These are phyloP conservation scores for Oasisia sp. DNA, from an alignment of 2,888 invertebrate genomes.

Conservation along the genomic window DNA sequence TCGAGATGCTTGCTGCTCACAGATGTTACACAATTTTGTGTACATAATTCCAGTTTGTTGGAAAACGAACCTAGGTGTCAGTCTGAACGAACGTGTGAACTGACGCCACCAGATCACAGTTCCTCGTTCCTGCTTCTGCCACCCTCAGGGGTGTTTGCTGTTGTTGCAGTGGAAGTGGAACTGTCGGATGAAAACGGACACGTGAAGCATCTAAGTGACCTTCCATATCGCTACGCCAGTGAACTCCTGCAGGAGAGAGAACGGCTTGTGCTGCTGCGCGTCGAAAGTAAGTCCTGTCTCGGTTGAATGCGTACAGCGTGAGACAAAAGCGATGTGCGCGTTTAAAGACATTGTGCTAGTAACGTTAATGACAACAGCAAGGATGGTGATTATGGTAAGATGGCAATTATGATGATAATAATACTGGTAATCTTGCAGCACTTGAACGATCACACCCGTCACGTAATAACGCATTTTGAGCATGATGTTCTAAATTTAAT, in stretches of 20 bases:
- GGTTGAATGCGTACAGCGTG: not conserved
- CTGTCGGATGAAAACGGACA: conserved; percentile 50
- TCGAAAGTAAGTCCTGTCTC: conserved; percentile 44
- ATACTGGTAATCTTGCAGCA: not conserved
- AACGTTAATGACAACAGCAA: not conserved
- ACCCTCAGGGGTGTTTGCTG: not conserved
- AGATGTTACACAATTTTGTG: no score
- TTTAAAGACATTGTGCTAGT: not conserved
- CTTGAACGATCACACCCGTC: no score
- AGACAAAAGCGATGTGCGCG: not conserved
- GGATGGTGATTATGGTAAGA: not conserved
- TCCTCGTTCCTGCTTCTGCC: not conserved
- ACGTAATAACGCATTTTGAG: no score
- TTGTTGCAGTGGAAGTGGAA: conserved; percentile 46
- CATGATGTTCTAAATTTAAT: no score
- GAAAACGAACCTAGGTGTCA: no score
- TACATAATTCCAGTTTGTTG: no score
- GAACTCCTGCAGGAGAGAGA: conserved; percentile 49
- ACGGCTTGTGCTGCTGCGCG: conserved; percentile 45
- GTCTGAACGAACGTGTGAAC: no score
- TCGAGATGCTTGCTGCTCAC: no score
- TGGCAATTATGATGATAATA: not conserved
- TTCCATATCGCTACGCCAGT: conserved; percentile 45
- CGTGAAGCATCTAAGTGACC: conserved; percentile 48
- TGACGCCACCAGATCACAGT: no score